These are phyloP conservation scores for Trichonephila inaurata DNA, from an alignment of 1,140 invertebrate genomes.

Conservation along the genomic window DNA sequence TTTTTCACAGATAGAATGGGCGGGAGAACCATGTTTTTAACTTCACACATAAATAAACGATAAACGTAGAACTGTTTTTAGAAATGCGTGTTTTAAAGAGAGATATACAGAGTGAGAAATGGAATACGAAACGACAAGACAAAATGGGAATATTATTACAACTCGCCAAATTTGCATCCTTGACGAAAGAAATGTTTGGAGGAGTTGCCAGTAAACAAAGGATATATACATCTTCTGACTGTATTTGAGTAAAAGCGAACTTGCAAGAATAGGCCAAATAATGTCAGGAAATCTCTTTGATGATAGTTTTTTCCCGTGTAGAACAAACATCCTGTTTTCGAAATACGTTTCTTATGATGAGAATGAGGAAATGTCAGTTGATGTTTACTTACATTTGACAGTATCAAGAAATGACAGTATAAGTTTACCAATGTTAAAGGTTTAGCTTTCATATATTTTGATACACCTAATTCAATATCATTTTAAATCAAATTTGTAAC, in stretches of 20 bases:
- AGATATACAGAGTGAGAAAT: neutral
- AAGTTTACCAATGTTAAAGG: no score
- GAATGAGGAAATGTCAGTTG: neutral
- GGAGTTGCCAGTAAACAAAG: neutral
- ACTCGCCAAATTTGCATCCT: neutral
- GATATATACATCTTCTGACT: neutral
- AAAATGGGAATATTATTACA: slow-evolving; percentile 30
- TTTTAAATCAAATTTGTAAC: no score
- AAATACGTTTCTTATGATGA: neutral
- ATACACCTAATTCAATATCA: no score
- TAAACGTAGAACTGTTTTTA: neutral
- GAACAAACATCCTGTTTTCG: slow-evolving; percentile 5
- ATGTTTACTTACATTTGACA: neutral
- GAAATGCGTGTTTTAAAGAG: neutral
- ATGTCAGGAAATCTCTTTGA: neutral
- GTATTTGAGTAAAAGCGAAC: neutral
- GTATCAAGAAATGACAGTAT: no score
- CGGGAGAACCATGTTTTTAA: neutral
- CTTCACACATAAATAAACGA: slow-evolving; percentile 4
- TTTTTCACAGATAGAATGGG: neutral
- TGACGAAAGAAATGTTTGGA: neutral
- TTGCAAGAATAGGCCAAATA: neutral
- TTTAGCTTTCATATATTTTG: no score
- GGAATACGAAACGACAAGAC: neutral
- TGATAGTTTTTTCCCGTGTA: neutral